These are phyloP conservation scores for Mormyrus proboscirostris DNA, from an alignment of 2,797 vertebrate genomes.

Conservation along the genomic window DNA sequence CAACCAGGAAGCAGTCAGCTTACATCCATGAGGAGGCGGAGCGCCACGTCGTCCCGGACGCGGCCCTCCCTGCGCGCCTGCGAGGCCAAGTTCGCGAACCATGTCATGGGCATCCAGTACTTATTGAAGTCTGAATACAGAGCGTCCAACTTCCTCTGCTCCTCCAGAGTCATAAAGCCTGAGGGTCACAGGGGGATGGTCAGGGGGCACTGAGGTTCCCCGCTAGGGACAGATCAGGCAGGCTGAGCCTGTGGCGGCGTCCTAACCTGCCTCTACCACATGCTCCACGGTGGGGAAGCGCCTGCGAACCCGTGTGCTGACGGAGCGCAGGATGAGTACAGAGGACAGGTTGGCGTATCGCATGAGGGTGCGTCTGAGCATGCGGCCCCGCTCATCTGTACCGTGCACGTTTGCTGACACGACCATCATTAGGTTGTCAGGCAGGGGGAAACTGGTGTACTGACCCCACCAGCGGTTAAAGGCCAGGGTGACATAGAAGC, in stretches of 20 bases:
- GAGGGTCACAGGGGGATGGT: background rate
- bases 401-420: conserved; percentile 81
- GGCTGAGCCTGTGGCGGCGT: background rate
- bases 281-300: conserved; percentile 77
- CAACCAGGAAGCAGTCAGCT: conserved; percentile 30
- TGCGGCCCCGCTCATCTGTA: conserved; percentile 67
- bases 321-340: conserved; percentile 77
- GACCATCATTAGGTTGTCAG: conserved; percentile 84
- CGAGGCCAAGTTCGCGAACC: conserved; percentile 81
- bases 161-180: conserved; percentile 78
- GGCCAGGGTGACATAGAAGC: conserved; percentile 79
- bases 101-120: conserved; percentile 86
- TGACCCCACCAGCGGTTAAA: conserved; percentile 88
- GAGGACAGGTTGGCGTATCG: conserved; percentile 78
- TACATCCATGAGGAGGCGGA: conserved; percentile 80
- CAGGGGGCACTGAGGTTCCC: background rate
- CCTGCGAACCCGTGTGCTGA: conserved; percentile 79
- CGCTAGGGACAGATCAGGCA: background rate
- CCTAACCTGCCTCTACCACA: conserved; percentile 73
- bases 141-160: conserved; percentile 70
- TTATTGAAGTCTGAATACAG: conserved; percentile 85
- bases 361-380: conserved; percentile 76
- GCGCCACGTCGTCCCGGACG: conserved; percentile 72
- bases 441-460: conserved; percentile 84
- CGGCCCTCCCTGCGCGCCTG: conserved; percentile 68